A percentile compares a stretch with the other conserved stretches of the same genome.
phyloP scores from a whole-genome alignment of 2,113 vertebrate genomes.

The Notothenia rossii region DNA sequence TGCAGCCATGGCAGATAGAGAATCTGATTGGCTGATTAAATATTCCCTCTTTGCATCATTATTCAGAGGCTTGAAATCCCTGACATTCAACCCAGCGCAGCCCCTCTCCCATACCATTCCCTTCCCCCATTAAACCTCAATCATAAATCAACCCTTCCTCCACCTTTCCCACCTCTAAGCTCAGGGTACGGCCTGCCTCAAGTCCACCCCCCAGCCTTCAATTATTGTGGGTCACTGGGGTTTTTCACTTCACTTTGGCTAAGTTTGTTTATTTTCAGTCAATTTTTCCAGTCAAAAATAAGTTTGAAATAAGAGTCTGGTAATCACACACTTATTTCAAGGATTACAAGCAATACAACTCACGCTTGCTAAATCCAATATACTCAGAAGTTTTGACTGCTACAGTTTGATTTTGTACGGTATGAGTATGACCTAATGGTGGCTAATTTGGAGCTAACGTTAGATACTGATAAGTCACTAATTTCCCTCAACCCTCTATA shows the following conservation, averaged over 20 bases:
- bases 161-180: slow-evolving; percentile 66
- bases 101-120: slow-evolving; percentile 38
- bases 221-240: slow-evolving; percentile 57
- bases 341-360: neutral
- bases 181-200: slow-evolving; percentile 27
- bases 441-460: neutral
- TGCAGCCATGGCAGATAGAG: neutral
- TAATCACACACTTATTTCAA: neutral
- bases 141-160: slow-evolving; percentile 80
- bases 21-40: slow-evolving; percentile 61
- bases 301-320: neutral
- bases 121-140: slow-evolving; percentile 60
- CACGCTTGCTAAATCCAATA: neutral
- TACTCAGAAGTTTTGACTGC: neutral
- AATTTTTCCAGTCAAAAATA: too few species aligned
- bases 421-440: neutral
- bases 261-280: slow-evolving; percentile 51
- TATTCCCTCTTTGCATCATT: slow-evolving; percentile 54
- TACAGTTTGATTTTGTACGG: neutral
- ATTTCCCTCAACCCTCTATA: too few species aligned
- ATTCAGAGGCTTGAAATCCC: slow-evolving; percentile 58
- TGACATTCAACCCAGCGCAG: slow-evolving; percentile 61
- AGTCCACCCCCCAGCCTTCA: slow-evolving; percentile 32
- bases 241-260: slow-evolving; percentile 39
- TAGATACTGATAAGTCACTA: too few species aligned